A percentile compares a stretch with the other conserved stretches of the same genome.
These are phyloP conservation scores for Rhabditoides inermis DNA, from an alignment of 2,888 invertebrate genomes.

Conservation along the genomic window DNA sequence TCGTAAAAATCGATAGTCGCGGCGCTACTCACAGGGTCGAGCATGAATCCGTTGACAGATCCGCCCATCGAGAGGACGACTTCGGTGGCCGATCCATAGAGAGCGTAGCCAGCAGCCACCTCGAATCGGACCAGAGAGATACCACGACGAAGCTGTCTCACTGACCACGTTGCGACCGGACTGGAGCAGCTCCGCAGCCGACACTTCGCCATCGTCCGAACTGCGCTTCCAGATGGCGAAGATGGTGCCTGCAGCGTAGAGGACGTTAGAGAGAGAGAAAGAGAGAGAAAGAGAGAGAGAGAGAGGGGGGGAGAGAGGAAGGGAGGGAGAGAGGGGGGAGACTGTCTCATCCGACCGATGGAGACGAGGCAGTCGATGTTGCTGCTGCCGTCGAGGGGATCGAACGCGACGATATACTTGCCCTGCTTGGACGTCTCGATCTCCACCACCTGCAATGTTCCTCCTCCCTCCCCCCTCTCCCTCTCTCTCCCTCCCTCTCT, in stretches of 20 bases:
- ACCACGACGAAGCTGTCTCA: constrained; percentile 61
- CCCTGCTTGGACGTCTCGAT: constrained; percentile 75
- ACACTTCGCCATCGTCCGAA: constrained; percentile 12
- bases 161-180: too few species aligned
- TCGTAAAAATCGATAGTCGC: not conserved
- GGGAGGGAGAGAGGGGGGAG: too few species aligned
- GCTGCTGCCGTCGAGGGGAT: constrained; percentile 94
- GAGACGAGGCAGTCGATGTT: constrained; percentile 96
- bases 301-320: too few species aligned
- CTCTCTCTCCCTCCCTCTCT: too few species aligned
- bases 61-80: constrained; percentile 76
- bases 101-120: constrained; percentile 87
- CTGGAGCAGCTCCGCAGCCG: constrained; percentile 11
- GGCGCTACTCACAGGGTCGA: constrained; percentile 65
- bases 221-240: constrained; percentile 61
- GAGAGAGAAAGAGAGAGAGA: too few species aligned
- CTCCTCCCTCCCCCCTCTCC: too few species aligned
- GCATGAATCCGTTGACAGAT: constrained; percentile 73
- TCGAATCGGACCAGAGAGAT: too few species aligned
- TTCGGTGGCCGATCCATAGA: constrained; percentile 93
- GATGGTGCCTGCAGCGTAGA: too few species aligned
- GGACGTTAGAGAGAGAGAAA: too few species aligned
- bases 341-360: too few species aligned
- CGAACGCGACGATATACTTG: constrained; percentile 94
- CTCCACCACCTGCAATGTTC: constrained; percentile 28